A percentile compares a stretch with the other conserved stretches of the same genome.
Evolutionary conservation across 2,797 vertebrate species (phyloP).

Genomic region (Poliocrania exsul): DNA sequence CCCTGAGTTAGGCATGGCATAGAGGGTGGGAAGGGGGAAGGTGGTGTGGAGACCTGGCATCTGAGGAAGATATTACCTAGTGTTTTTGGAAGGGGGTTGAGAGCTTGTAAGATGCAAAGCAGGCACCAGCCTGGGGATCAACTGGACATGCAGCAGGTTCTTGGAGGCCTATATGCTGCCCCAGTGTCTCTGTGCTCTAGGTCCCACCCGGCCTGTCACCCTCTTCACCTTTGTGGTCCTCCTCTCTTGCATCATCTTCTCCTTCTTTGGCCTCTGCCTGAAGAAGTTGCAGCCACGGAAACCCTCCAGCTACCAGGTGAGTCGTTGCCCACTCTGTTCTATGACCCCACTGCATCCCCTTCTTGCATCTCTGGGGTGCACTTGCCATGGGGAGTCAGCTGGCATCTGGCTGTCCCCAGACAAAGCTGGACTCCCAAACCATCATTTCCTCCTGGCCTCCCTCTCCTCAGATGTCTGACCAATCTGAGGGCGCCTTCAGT

Average conservation of each 20-base stretch:
- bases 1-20: neutral
- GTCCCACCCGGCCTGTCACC: slow-evolving; percentile 85
- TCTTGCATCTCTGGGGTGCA: neutral
- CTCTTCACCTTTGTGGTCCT: slow-evolving; percentile 88
- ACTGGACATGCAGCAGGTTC: neutral
- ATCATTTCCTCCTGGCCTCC: rapidly evolving
- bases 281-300: slow-evolving; percentile 84
- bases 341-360: neutral
- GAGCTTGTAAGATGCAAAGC: neutral
- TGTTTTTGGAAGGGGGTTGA: neutral
- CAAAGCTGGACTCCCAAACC: neutral
- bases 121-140: neutral
- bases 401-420: neutral
- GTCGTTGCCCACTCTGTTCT: neutral
- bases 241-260: slow-evolving; percentile 82
- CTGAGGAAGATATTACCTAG: neutral
- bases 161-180: neutral
- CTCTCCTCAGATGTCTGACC: slow-evolving; percentile 85
- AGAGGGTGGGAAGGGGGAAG: neutral
- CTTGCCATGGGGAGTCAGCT: neutral
- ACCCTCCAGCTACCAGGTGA: slow-evolving; percentile 88
- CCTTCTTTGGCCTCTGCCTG: slow-evolving; percentile 85
- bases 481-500: slow-evolving; percentile 81
- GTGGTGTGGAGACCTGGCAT: neutral
- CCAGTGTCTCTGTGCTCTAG: slow-evolving; percentile 74